Conservation (phyloP, 2,888 invertebrate species). For the Dryocosmus kuriphilus region DNA sequence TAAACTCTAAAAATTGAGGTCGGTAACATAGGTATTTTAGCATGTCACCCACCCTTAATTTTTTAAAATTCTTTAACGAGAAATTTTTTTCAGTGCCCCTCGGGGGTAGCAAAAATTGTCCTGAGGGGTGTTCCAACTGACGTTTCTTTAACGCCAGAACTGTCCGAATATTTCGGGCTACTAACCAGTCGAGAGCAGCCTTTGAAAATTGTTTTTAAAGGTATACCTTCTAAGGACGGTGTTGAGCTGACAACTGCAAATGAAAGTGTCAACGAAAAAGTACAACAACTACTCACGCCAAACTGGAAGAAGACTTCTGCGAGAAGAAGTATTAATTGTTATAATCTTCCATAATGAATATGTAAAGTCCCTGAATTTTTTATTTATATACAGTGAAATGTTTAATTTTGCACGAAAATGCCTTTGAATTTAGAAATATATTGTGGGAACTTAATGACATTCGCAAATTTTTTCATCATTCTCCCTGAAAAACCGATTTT, state of each 20-base stretch:
- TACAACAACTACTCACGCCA: constrained; percentile 64
- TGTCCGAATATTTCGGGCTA: constrained; percentile 59
- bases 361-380: too few species aligned
- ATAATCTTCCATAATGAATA: constrained; percentile 26
- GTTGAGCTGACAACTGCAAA: constrained; percentile 60
- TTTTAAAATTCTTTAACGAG: too few species aligned
- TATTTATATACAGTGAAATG: too few species aligned
- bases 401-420: background rate
- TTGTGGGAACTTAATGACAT: background rate
- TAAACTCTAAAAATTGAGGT: too few species aligned
- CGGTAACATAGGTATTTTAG: too few species aligned
- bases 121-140: constrained; percentile 64
- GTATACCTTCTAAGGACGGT: constrained; percentile 59
- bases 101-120: constrained; percentile 59
- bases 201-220: constrained; percentile 63
- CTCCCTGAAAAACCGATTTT: too few species aligned
- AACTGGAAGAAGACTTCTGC: constrained; percentile 58
- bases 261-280: constrained; percentile 64
- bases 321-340: constrained; percentile 54
- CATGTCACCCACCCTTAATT: too few species aligned
- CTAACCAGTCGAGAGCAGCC: constrained; percentile 60
- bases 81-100: constrained; percentile 52
- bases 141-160: constrained; percentile 65
- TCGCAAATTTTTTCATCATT: too few species aligned
- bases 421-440: background rate